phyloP scores from a whole-genome alignment of 2,113 vertebrate species.

The Lophius piscatorius region DNA sequence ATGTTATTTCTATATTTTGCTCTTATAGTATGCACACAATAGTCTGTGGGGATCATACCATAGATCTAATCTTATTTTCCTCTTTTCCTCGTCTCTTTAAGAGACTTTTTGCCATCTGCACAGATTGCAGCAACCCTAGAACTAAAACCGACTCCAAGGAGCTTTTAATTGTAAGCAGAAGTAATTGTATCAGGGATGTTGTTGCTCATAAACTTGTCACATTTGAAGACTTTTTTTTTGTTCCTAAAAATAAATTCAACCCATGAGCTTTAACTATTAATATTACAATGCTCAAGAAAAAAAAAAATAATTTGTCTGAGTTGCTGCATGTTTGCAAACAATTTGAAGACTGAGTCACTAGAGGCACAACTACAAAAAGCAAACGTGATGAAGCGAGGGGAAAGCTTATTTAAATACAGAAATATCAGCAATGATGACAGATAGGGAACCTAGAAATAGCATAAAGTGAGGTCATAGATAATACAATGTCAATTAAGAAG shows the following conservation, averaged over 20 bases:
- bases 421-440: conserved; percentile 45
- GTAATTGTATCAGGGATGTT: conserved; percentile 23
- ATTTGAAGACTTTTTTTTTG: not conserved
- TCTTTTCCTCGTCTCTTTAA: not conserved
- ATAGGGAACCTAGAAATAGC: conserved; percentile 62
- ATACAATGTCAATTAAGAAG: conserved; percentile 61
- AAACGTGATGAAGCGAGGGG: not conserved
- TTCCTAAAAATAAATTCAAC: no score
- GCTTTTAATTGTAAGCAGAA: conserved; percentile 22
- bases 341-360: no score
- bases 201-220: not conserved
- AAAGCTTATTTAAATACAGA: conserved; percentile 13
- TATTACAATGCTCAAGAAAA: no score
- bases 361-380: no score
- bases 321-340: no score
- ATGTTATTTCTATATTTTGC: no score
- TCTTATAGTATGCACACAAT: no score
- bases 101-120: no score
- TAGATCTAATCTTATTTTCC: no score
- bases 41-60: no score
- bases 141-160: conserved; percentile 6
- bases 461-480: conserved; percentile 59
- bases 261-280: no score
- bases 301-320: not conserved
- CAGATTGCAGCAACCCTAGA: not conserved